Conservation (phyloP, 2,113 vertebrate genomes). For the Fukomys damarensis region DNA sequence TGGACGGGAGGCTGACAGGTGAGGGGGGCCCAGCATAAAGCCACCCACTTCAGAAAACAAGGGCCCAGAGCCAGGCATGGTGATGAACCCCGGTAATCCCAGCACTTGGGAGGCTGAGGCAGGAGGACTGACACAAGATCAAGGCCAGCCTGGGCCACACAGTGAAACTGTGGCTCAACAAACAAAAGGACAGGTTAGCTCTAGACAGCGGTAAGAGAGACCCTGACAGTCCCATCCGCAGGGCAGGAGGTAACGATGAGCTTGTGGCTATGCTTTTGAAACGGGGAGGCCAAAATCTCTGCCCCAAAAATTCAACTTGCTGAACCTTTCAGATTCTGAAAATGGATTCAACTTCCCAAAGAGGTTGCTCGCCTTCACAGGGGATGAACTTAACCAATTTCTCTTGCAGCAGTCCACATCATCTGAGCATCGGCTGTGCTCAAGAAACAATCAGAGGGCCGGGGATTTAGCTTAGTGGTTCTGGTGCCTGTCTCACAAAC, state of each 20-base stretch:
- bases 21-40: rapidly evolving
- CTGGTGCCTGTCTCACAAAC: too few relatives aligned
- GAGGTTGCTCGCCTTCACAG: neutral
- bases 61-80: neutral
- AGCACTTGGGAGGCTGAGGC: neutral
- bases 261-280: neutral
- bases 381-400: neutral
- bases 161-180: neutral
- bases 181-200: neutral
- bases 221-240: rapidly evolving
- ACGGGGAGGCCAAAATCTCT: neutral
- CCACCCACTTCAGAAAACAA: neutral
- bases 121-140: neutral
- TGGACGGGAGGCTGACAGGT: neutral
- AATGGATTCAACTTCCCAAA: neutral
- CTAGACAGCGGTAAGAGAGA: neutral
- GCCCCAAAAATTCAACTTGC: neutral
- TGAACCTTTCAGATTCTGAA: neutral
- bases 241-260: neutral
- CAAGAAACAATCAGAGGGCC: neutral
- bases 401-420: neutral
- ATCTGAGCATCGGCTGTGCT: neutral
- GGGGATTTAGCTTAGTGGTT: too few relatives aligned
- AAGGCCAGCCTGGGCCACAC: neutral
- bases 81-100: neutral